phyloP scores from a whole-genome alignment of 2,797 vertebrate species.

The Pagetopsis macropterus region DNA sequence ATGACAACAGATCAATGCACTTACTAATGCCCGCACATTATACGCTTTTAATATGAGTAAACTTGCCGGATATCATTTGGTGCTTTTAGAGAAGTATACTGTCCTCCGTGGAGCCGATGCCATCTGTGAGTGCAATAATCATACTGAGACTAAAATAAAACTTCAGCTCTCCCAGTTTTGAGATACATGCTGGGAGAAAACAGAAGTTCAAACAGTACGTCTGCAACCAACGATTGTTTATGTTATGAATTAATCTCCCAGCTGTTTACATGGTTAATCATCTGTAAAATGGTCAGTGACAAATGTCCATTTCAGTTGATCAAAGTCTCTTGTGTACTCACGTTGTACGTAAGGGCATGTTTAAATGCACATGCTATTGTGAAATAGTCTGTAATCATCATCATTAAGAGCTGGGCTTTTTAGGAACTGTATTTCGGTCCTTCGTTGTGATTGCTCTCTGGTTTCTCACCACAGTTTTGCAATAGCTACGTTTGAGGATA shows the following conservation, averaged over 20 bases:
- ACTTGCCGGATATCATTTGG: not conserved
- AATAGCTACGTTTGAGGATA: too few relatives aligned
- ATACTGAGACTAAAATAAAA: not conserved
- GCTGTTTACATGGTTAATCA: too few relatives aligned
- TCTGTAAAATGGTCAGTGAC: too few relatives aligned
- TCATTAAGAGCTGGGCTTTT: not conserved
- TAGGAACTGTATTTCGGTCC: not conserved
- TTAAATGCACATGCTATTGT: not conserved
- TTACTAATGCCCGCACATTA: constrained; percentile 1
- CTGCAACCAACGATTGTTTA: too few relatives aligned
- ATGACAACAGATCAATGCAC: not conserved
- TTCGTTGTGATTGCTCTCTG: not conserved
- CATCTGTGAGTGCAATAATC: constrained; percentile 29
- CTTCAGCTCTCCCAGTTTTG: constrained; percentile 10
- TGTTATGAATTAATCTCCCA: too few relatives aligned
- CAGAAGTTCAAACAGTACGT: not conserved
- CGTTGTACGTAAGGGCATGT: not conserved
- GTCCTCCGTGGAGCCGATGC: constrained; percentile 20
- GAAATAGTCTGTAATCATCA: not conserved
- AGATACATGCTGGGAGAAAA: not conserved
- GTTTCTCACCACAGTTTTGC: not conserved
- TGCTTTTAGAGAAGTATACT: not conserved
- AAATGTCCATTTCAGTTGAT: too few relatives aligned
- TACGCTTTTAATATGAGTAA: constrained; percentile 4
- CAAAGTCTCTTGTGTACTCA: not conserved